These are phyloP conservation scores for Dichetophora obliterata DNA, from an alignment of 2,888 invertebrate species.

Conservation along the genomic window DNA sequence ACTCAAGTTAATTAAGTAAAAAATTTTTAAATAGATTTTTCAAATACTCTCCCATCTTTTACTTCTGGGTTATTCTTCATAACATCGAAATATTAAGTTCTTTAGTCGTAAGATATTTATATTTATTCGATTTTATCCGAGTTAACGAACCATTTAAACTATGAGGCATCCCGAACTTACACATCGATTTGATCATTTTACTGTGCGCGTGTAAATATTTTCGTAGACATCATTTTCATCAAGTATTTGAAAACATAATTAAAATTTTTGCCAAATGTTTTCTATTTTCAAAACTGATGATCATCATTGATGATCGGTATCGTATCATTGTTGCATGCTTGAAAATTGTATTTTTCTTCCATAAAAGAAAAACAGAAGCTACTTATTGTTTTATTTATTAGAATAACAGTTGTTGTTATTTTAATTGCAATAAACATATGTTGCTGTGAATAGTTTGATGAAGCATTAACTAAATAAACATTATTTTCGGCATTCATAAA, in stretches of 20 bases:
- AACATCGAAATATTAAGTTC: too few relatives aligned
- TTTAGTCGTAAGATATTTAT: too few relatives aligned
- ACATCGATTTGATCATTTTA: not conserved
- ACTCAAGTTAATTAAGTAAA: not conserved
- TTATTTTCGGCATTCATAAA: not conserved
- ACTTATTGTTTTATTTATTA: not conserved
- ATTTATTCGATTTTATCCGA: not conserved
- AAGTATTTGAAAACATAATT: conserved; percentile 28
- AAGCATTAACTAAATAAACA: conserved; percentile 8
- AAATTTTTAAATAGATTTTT: not conserved
- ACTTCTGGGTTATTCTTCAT: not conserved
- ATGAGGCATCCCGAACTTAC: not conserved
- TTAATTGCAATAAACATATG: not conserved
- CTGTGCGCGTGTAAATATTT: conserved; percentile 23
- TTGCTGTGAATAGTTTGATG: not conserved
- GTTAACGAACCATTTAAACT: not conserved
- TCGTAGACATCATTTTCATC: not conserved
- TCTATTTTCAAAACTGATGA: not conserved
- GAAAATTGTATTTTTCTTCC: too few relatives aligned
- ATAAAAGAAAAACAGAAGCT: not conserved
- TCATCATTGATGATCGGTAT: conserved; percentile 4
- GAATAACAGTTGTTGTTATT: not conserved
- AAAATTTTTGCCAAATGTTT: conserved; percentile 14
- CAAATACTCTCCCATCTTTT: not conserved
- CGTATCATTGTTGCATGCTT: not conserved